phyloP scores from a whole-genome alignment of 2,797 vertebrate genomes.

The Fundulus diaphanus region DNA sequence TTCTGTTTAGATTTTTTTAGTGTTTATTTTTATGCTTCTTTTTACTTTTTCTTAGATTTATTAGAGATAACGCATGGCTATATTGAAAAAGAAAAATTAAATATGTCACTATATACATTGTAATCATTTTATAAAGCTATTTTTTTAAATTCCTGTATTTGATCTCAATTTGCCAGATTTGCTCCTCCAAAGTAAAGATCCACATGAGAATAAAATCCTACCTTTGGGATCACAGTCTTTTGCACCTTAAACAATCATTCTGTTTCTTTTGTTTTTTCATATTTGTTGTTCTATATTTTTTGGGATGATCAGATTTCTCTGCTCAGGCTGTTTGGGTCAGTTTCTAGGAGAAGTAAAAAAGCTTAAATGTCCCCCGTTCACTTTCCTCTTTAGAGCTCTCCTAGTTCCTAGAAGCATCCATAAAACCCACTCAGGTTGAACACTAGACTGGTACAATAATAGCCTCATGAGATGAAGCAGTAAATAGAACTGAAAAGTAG shows the following conservation, averaged over 20 bases:
- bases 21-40: not conserved
- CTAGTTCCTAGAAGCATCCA: constrained; percentile 49
- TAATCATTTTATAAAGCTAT: not conserved
- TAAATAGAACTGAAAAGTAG: constrained; percentile 57
- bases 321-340: not conserved
- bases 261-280: not conserved
- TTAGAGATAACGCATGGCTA: not conserved
- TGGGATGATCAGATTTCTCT: constrained; percentile 18
- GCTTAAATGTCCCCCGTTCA: constrained; percentile 30
- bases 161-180: not conserved
- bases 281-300: constrained; percentile 29
- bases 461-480: constrained; percentile 58
- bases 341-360: constrained; percentile 12
- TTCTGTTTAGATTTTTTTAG: not conserved
- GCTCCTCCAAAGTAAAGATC: not conserved
- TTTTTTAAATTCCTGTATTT: not conserved
- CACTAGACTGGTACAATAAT: constrained; percentile 56
- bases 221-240: not conserved
- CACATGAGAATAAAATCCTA: not conserved
- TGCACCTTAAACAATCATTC: not conserved
- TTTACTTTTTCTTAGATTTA: not conserved
- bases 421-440: constrained; percentile 63
- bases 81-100: not conserved
- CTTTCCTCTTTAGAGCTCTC: constrained; percentile 35
- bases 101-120: not conserved